Evolutionary conservation across 2,888 invertebrate genomes (phyloP).

Genomic region (Neoitamus cyanurus): DNA sequence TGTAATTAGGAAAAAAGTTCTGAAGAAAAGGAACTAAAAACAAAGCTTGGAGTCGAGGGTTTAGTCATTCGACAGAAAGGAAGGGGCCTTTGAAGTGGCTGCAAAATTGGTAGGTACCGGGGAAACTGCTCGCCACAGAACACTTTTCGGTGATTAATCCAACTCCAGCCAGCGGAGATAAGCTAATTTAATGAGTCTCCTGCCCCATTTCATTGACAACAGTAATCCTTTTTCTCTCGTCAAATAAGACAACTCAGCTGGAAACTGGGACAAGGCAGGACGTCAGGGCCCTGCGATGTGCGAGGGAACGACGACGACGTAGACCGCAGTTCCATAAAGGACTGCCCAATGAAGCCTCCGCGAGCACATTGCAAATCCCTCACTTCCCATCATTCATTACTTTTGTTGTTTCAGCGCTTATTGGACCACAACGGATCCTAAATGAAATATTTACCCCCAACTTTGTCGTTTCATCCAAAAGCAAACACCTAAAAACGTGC

Average conservation of each 20-base stretch:
- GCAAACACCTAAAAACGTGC: slow-evolving; percentile 18
- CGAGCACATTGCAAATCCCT: not conserved
- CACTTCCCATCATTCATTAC: not conserved
- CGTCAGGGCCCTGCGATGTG: too few species aligned
- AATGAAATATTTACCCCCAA: slow-evolving; percentile 30
- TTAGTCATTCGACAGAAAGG: not conserved
- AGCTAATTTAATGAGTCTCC: not conserved
- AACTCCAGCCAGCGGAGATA: not conserved
- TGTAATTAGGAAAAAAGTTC: not conserved
- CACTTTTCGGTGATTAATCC: slow-evolving; percentile 1
- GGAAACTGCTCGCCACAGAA: not conserved
- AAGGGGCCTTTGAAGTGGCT: not conserved
- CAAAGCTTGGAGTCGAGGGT: not conserved
- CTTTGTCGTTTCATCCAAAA: slow-evolving; percentile 7
- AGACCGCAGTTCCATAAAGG: too few species aligned
- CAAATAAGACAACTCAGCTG: not conserved
- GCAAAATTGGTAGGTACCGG: not conserved
- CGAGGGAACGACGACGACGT: too few species aligned
- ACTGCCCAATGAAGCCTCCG: not conserved
- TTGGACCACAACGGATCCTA: slow-evolving; percentile 19
- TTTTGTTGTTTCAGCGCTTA: slow-evolving; percentile 30
- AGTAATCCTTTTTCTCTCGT: not conserved
- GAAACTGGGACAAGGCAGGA: not conserved
- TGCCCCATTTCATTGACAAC: not conserved
- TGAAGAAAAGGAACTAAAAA: not conserved